Evolutionary conservation across 2,797 vertebrate genomes (phyloP), one percentile per base, ranked within the genome.

Genomic region (Phoeniculus purpureus): DNA sequence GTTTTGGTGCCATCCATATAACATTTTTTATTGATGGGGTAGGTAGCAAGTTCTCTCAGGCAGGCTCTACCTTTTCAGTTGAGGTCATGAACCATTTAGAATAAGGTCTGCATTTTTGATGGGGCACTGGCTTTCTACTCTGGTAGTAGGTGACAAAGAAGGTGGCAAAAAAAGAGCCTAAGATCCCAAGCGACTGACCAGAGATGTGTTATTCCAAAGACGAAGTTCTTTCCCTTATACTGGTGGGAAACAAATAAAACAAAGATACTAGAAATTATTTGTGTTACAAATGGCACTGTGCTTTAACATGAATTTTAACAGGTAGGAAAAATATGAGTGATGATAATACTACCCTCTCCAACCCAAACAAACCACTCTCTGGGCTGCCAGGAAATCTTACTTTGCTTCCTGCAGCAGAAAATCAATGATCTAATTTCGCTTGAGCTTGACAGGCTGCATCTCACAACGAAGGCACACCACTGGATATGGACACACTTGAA

Each of bases 321-420:
- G 19, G 54, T 79, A 91, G 58, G 37, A 76, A 86, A 91, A 91
- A 64, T 32, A 68, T 23, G 12, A 87, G 85, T 67, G 37, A 47
- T 51, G 45, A 55, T 32, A 62, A 80, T 52, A 29, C 59, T 0
- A 0, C 14, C 9, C 15, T 22, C 22, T 43, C 43, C 43, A 43
- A 43, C 43, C 43, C 22, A 80, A 81, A 52, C 64, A 92, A 85
- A 31, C 22, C 34, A 43, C 50, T 27, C 23, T 86, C 7, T 14
- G 78, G 27, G n/a, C 62, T 89, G 64, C 37, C 0, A 1, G 67
- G 60, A 95, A 92, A 74, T 86, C 34, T 88, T 84, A 7, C 32
- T 90, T 60, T 86, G 40, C 78, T 91, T 96, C 76, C 77, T 86
- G 74, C 71, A 79, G 74, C 77, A 89, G 82, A 95, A 95, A 91